Evolutionary conservation across 2,888 invertebrate species (phyloP), one percentile per base, ranked within the genome.

Genomic region (Glaucopsyche alexis): DNA sequence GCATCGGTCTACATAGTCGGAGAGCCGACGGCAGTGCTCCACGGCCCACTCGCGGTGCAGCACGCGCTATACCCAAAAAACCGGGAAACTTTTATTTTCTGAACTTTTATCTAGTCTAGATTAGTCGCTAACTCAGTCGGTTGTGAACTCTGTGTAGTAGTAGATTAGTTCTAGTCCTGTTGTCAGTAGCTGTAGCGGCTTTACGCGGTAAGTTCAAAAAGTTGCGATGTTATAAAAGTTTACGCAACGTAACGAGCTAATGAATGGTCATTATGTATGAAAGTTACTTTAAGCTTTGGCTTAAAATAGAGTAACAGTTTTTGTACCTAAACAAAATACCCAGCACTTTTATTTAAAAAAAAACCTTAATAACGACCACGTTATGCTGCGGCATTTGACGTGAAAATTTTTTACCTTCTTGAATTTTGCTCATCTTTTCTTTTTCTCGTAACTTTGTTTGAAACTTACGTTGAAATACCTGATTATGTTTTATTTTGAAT

Each of bases 21-120:
- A 78, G 76, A 71, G 42, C 77, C 84, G 42, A 6, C 42, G 83
- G 87, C 90, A 90, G 90, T 91, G 83, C 87, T 81, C 84, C 79
- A 60, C 60, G 60, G 60, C 60, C 14, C 60, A 38, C 60, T 14
- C 60, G 60, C 60, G 60, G 60, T 60, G 88, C 79, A 85, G 86
- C 90, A 92, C 92, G 91, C 85, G 87, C 82, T 78, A 77, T 77
- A 77, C 75, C 73, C 72, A 75, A 76, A 78, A 77, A 78, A 75
- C 76, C 79, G 79, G 76, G 79, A 80, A 81, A 81, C 80, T 81
- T 79, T 72, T 64, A 67, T 74, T 75, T 75, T 75, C 71, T 70
- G 67, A 73, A 71, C 72, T 75, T 76, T 72, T 38, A 55, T 72
- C 71, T 52, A 73, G 55, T 67, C 67, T 74, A 74, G 60, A 19